Percentiles rank a stretch among this genome's conserved stretches.
phyloP scores from a whole-genome alignment of 2,888 invertebrate genomes.

The Drosophila greeni region DNA sequence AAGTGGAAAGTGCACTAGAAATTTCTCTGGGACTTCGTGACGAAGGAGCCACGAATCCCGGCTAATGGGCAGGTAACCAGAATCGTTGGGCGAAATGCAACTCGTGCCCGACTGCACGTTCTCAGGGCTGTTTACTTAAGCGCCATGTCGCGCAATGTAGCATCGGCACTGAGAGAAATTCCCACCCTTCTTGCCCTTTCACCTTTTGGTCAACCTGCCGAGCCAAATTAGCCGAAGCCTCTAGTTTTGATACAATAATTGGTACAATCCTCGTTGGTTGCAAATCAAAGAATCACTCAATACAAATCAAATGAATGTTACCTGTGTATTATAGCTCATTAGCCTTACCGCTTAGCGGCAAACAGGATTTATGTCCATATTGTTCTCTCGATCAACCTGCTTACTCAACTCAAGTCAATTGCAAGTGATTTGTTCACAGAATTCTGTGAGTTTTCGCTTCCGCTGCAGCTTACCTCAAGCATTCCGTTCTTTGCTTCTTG shows the following conservation, averaged over 20 bases:
- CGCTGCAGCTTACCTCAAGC: constrained; percentile 32
- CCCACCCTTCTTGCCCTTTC: neutral
- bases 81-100: constrained; percentile 16
- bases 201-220: constrained; percentile 1
- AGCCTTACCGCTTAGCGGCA: neutral
- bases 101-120: constrained; percentile 31
- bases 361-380: neutral
- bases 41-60: constrained; percentile 13
- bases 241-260: neutral
- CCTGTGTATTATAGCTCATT: neutral
- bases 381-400: neutral
- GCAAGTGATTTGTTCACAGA: constrained; percentile 14
- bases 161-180: constrained; percentile 33
- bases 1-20: constrained; percentile 50
- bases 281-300: neutral
- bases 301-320: no score
- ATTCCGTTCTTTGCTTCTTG: constrained; percentile 35
- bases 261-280: no score
- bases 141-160: constrained; percentile 13
- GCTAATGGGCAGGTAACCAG: constrained; percentile 5
- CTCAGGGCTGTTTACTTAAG: constrained; percentile 37
- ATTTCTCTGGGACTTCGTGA: constrained; percentile 41
- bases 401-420: neutral
- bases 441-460: constrained; percentile 34
- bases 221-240: neutral